Evolutionary conservation across 2,888 invertebrate genomes (phyloP), one percentile per base, ranked within the genome.

Genomic region (Eurytoma adleriae): DNA sequence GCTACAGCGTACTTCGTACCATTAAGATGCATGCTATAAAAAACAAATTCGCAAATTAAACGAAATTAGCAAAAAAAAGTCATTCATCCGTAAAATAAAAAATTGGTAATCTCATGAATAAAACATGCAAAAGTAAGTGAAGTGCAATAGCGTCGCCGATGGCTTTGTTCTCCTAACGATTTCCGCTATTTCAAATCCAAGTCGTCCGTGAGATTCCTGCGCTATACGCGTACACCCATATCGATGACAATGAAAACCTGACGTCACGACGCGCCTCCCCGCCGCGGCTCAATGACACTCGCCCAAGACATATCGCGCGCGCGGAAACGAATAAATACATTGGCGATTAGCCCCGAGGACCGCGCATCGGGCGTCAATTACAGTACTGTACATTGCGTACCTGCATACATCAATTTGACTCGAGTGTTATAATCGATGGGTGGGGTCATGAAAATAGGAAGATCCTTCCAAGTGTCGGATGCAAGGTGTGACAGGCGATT

Each of bases 241-340:
- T 18, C 24, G 56, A 68, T 64, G 59, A 57, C 77, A 72, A 64
- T 73, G 71, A 80, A 76, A 71, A 52, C 16, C 24, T 76, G 71
- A 79, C 75, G 75, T 62, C 74, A 71, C 27, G 57, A 16, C 50
- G 70, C 61, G 12, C 13, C 57, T 18, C 50, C 48, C 27, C 30
- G 52, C 24, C n/a, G n/a, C n/a, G 27, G 30, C 48, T 40, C 62
- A 62, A 56, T 62, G 73, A 62, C 68, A 74, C 57, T 62, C 56
- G 67, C 24, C 20, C 24, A 61, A 57, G 18, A 57, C 20, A 7
- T 4, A 59, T n/a, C 57, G 57, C 18, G 16, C 57, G n/a, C 64
- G 66, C 62, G 57, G 57, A 69, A 69, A 75, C 52, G 24, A 79
- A 79, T 71, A 71, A 24, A 79, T 79, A 24, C 75, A 57, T 66